Base-by-base conservation (phyloP, 2,888 invertebrate genomes). In the Diaprepes abbreviatus region DNA sequence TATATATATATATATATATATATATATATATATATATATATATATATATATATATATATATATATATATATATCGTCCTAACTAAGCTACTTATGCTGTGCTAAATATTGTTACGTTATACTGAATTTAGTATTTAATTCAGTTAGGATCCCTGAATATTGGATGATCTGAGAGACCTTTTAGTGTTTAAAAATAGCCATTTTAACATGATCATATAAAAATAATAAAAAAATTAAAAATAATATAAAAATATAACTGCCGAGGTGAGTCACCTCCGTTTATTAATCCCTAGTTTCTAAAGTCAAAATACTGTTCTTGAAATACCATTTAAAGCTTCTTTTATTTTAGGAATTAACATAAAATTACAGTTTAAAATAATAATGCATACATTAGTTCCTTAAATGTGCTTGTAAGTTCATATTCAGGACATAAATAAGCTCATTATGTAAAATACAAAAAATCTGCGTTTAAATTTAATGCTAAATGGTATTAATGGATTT, bases 361-460 rank as follows among this genome's bases (percentile, higher is more conserved):
- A 31, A 45, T 45, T 43, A 17, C 59, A n/a, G 21, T 59, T 59
- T 59, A 43, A 43, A 45, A 59, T 48, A 50, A 45, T 50, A n/a
- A 60, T 38, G 33, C 50, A 35, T 48, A 24, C 63, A 52, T 54
- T 63, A 63, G 48, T 64, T 55, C 35, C 48, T 57, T 33, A 57
- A 57, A 52, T 65, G 28, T 57, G 31, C 57, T 35, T 21, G 57
- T 40, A 33, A 40, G 65, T 21, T 52, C 40, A 24, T 38, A 57
- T 65, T 38, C 14, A 35, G 16, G 57, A 65, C 65, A 52, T 57
- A 57, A 65, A 65, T 40, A 65, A 65, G 52, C 55, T 57, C n/a
- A 65, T 65, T 57, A 65, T 57, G 65, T 65, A 45, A 45, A 65
- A 57, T 24, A 60, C 21, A 50, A 48, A 50, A 48, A 48, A 16